Percentiles rank a stretch among this genome's conserved stretches.
Evolutionary conservation across 2,888 invertebrate genomes (phyloP).

Genomic region (Nasonovia ribisnigri): DNA sequence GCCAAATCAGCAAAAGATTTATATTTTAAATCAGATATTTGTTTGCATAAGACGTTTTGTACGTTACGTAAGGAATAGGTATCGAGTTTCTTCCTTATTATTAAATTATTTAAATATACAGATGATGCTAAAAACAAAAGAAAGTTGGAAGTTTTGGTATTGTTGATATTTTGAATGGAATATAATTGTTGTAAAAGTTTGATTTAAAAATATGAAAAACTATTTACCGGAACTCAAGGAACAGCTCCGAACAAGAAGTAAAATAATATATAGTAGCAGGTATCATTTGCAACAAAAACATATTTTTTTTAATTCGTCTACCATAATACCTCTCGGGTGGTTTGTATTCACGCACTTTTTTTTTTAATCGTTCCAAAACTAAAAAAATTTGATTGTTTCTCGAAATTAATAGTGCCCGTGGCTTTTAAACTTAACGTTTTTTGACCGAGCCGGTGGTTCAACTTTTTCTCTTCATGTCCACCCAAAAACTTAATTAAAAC

Average conservation of each 20-base stretch:
- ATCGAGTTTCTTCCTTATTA: neutral
- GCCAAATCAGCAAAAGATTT: neutral
- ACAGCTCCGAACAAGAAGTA: neutral
- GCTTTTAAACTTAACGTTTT: slow-evolving; percentile 21
- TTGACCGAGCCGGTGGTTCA: neutral
- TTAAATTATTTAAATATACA: neutral
- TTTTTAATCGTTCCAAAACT: neutral
- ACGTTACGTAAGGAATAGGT: no score
- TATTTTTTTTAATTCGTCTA: neutral
- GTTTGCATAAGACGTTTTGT: neutral
- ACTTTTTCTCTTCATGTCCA: slow-evolving; percentile 17
- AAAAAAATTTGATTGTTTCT: slow-evolving; percentile 16
- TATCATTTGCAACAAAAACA: neutral
- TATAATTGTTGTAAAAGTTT: neutral
- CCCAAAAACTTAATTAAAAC: slow-evolving; percentile 42
- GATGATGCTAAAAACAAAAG: neutral
- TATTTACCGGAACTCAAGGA: neutral
- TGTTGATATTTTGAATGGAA: neutral
- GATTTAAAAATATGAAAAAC: neutral
- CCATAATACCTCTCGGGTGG: neutral
- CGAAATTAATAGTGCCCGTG: neutral
- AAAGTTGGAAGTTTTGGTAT: neutral
- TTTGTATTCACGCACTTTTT: neutral
- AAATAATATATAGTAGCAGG: neutral
- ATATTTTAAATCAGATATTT: neutral